Base-by-base conservation (phyloP, 2,797 vertebrate genomes). In the Limnodromus scolopaceus region DNA sequence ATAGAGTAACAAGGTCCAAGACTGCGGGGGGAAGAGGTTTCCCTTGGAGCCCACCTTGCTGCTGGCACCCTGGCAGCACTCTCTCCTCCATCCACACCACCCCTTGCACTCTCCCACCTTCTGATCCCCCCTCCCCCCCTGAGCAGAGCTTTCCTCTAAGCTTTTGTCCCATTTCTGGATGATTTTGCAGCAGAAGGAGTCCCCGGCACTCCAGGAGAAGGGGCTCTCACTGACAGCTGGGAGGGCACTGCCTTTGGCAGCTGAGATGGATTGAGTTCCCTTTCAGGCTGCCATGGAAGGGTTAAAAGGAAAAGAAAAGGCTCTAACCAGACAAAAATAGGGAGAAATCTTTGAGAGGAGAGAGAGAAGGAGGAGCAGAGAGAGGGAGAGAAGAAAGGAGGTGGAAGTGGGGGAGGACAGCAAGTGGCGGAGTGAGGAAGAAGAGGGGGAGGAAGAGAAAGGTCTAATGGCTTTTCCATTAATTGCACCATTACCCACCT, bases 401-500 rank as follows among this genome's bases (percentile, higher is more conserved):
- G 95, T 92, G 28, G 83, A 96, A 95, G 96, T 96, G 95, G 96
- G 96, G 94, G 92, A 97, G 94, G 83, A 92, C 94, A 96, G 95
- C 85, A 90, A 96, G 96, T 83, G 97, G 94, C 30, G 43, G 95
- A 87, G 96, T 94, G 89, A 94, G 96, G 93, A 96, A 96, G 96
- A 94, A 85, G 96, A 97, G 96, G 93, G 66, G 95, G 96, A 96
- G 96, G 94, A 96, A 71, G 92, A 96, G 87, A 97, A 85, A 91
- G 87, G 93, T 95, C 96, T 97, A 97, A 98, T 97, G 97, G 97
- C 95, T 97, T 94, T 96, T 97, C 96, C 96, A 97, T 97, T 98
- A 98, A 98, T 97, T 98, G 97, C 96, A 96, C 98, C 93, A 82
- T 97, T 97, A 90, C 94, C 92, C 96, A 97, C 96, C 96, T 96